Evolutionary conservation across 2,888 invertebrate species (phyloP).

Genomic region (Platycheirus albimanus): DNA sequence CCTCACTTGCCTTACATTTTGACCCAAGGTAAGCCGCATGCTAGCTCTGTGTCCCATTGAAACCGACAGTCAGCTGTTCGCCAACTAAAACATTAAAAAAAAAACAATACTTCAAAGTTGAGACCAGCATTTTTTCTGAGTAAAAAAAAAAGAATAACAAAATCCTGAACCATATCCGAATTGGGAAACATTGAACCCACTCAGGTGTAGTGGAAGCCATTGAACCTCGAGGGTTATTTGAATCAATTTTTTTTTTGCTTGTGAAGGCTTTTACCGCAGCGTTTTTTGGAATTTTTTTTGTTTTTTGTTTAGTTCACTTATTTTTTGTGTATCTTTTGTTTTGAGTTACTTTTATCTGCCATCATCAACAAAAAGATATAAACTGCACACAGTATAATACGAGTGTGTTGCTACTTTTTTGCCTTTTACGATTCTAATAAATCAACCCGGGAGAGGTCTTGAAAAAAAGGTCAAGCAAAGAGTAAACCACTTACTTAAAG

Average conservation of each 20-base stretch:
- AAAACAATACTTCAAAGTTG: constrained; percentile 1
- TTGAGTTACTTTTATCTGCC: constrained; percentile 13
- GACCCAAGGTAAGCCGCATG: constrained; percentile 40
- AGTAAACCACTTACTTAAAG: not conserved
- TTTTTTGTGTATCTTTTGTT: constrained; percentile 24
- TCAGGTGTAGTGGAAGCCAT: constrained; percentile 56
- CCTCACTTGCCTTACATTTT: constrained; percentile 43
- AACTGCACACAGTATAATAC: constrained; percentile 17
- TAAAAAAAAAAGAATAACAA: constrained; percentile 5
- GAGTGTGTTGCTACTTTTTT: constrained; percentile 26
- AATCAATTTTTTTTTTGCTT: constrained; percentile 40
- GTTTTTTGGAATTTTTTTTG: constrained; percentile 1
- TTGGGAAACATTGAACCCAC: constrained; percentile 62
- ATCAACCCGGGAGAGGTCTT: constrained; percentile 16
- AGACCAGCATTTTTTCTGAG: not conserved
- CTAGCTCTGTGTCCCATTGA: constrained; percentile 6
- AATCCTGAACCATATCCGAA: constrained; percentile 31
- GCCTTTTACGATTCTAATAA: constrained; percentile 36
- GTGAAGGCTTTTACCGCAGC: constrained; percentile 1
- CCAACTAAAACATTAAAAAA: not conserved
- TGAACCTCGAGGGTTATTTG: constrained; percentile 69
- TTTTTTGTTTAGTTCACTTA: constrained; percentile 20
- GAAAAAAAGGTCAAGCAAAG: constrained; percentile 27
- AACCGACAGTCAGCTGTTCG: not conserved
- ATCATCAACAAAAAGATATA: constrained; percentile 13